phyloP scores from a whole-genome alignment of 2,113 vertebrate species.

The Brachirus orientalis region DNA sequence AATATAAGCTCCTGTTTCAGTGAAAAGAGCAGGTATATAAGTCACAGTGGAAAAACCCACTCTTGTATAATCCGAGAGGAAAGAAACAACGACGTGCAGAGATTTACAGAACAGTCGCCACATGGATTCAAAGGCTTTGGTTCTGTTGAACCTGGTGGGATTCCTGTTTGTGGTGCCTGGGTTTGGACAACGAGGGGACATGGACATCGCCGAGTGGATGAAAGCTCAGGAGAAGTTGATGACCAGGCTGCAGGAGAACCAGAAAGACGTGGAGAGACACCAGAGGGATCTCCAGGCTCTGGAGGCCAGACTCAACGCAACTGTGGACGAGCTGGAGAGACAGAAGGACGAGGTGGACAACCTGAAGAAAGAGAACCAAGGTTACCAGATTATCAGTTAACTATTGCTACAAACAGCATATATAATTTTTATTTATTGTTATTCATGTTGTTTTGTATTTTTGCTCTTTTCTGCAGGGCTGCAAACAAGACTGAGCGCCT shows the following conservation, averaged over 20 bases:
- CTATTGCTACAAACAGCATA: neutral
- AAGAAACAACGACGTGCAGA: neutral
- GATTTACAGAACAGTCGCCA: neutral
- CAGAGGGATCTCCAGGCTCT: slow-evolving; percentile 1
- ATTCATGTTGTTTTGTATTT: neutral
- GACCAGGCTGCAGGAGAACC: neutral
- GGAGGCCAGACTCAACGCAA: slow-evolving; percentile 1
- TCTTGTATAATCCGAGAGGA: neutral
- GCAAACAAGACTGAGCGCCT: slow-evolving; percentile 2
- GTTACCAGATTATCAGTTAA: neutral
- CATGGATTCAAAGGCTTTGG: slow-evolving; percentile 24
- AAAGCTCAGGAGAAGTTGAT: slow-evolving; percentile 10
- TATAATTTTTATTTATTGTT: too few relatives aligned
- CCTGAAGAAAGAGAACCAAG: slow-evolving; percentile 36
- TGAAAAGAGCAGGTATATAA: neutral
- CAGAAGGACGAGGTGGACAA: slow-evolving; percentile 27
- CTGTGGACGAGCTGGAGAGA: slow-evolving; percentile 5
- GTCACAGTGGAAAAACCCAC: neutral
- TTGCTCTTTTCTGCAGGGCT: slow-evolving; percentile 4
- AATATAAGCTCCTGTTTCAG: too few relatives aligned
- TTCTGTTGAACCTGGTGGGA: slow-evolving; percentile 13
- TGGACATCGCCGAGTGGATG: neutral
- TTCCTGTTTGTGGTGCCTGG: neutral
- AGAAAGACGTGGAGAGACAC: neutral
- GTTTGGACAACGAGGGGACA: slow-evolving; percentile 21